These are phyloP conservation scores for Acleris sparsana DNA, from an alignment of 2,888 invertebrate genomes.

Conservation along the genomic window DNA sequence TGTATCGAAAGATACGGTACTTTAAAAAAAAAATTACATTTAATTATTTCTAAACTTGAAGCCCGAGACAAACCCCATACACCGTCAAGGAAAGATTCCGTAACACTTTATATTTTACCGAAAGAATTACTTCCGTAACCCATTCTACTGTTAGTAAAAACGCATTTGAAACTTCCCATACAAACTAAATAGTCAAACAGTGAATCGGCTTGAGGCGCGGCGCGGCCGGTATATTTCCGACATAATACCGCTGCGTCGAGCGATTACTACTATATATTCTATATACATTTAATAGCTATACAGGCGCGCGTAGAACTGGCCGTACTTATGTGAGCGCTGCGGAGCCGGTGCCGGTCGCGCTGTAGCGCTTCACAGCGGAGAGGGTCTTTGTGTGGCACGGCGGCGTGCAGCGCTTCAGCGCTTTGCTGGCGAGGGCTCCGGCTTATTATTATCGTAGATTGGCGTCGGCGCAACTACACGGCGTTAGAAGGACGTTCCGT, in stretches of 20 bases:
- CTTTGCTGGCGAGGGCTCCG: slow-evolving; percentile 66
- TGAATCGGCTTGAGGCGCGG: slow-evolving; percentile 78
- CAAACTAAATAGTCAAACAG: slow-evolving; percentile 80
- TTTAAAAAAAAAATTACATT: slow-evolving; percentile 30
- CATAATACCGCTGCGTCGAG: slow-evolving; percentile 85
- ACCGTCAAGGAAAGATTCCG: slow-evolving; percentile 73
- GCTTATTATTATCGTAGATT: slow-evolving; percentile 85
- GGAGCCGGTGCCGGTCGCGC: slow-evolving; percentile 61
- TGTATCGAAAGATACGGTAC: background rate
- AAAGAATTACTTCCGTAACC: slow-evolving; percentile 71
- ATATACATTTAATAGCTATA: slow-evolving; percentile 85
- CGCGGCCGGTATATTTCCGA: slow-evolving; percentile 83
- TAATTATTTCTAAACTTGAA: slow-evolving; percentile 53
- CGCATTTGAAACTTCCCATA: slow-evolving; percentile 78
- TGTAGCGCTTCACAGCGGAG: slow-evolving; percentile 63
- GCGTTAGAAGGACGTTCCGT: slow-evolving; percentile 85
- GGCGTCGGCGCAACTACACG: slow-evolving; percentile 85
- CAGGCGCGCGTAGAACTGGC: slow-evolving; percentile 84
- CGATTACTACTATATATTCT: slow-evolving; percentile 85
- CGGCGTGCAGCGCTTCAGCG: slow-evolving; percentile 67
- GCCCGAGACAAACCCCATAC: slow-evolving; percentile 62
- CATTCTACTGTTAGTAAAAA: slow-evolving; percentile 73
- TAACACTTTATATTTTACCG: slow-evolving; percentile 73
- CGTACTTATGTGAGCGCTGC: slow-evolving; percentile 83
- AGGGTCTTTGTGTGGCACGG: slow-evolving; percentile 54